phyloP scores from a whole-genome alignment of 2,888 invertebrate genomes.

The Catonia carolina region DNA sequence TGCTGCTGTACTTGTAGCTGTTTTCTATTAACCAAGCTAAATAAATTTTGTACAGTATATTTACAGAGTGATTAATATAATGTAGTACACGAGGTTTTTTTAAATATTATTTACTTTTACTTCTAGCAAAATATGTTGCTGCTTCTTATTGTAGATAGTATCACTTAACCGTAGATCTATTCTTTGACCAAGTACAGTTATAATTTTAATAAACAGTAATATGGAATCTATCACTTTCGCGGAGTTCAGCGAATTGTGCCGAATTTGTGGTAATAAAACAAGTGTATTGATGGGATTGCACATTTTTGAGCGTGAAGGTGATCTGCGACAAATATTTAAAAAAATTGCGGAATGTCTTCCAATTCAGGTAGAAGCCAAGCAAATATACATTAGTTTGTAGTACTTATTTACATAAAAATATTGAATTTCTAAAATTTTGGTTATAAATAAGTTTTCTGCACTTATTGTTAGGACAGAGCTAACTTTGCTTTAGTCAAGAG shows the following conservation, averaged over 20 bases:
- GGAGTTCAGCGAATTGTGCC: constrained; percentile 41
- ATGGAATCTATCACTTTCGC: constrained; percentile 27
- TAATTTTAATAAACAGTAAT: background rate
- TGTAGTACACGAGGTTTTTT: background rate
- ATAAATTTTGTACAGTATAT: background rate
- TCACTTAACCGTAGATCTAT: too few relatives aligned
- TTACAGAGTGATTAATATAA: constrained; percentile 9
- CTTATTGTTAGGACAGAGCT: too few relatives aligned
- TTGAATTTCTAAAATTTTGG: too few relatives aligned
- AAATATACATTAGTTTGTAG: too few relatives aligned
- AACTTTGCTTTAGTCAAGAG: too few relatives aligned
- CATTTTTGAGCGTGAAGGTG: constrained; percentile 46
- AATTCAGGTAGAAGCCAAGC: constrained; percentile 52
- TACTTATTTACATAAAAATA: too few relatives aligned
- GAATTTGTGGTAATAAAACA: constrained; percentile 44
- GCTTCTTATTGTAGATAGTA: constrained; percentile 1
- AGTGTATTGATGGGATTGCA: constrained; percentile 43
- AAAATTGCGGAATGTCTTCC: constrained; percentile 53
- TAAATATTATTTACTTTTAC: background rate
- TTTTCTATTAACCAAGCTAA: constrained; percentile 2
- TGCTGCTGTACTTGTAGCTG: too few relatives aligned
- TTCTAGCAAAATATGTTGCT: background rate
- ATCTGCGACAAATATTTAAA: constrained; percentile 48
- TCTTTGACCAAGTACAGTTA: too few relatives aligned
- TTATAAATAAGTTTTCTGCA: too few relatives aligned